Evolutionary conservation across 2,888 invertebrate species (phyloP).

Genomic region (Pristionchus mayeri): DNA sequence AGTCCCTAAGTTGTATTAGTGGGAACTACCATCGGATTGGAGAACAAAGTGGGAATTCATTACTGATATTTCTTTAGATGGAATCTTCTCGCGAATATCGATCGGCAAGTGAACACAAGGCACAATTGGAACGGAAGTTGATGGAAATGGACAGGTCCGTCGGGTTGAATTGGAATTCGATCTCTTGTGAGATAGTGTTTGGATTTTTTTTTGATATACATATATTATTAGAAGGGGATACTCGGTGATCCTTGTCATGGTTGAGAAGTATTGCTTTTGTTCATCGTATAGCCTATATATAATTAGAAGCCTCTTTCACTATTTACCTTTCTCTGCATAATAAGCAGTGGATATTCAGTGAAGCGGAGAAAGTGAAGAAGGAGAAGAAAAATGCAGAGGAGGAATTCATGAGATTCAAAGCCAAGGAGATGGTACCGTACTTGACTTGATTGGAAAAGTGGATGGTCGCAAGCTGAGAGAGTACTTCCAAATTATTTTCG

Average conservation of each 20-base stretch:
- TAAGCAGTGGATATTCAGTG: no score
- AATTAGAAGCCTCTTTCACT: no score
- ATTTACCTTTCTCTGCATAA: no score
- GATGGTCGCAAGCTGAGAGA: not conserved
- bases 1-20: no score
- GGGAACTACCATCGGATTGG: no score
- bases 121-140: constrained; percentile 4
- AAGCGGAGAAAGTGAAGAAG: constrained; percentile 36
- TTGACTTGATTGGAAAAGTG: no score
- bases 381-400: constrained; percentile 16
- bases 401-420: not conserved
- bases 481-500: not conserved
- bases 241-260: no score
- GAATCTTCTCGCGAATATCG: constrained; percentile 40
- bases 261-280: no score
- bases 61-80: constrained; percentile 10
- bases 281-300: no score
- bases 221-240: no score
- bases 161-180: not conserved
- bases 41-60: not conserved
- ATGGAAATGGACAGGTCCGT: not conserved
- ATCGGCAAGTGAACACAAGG: constrained; percentile 46
- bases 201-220: no score
- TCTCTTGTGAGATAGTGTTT: no score
- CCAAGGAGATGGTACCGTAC: constrained; percentile 23